These are phyloP conservation scores for Limnephilus lunatus DNA, from an alignment of 2,888 invertebrate species.

Conservation along the genomic window DNA sequence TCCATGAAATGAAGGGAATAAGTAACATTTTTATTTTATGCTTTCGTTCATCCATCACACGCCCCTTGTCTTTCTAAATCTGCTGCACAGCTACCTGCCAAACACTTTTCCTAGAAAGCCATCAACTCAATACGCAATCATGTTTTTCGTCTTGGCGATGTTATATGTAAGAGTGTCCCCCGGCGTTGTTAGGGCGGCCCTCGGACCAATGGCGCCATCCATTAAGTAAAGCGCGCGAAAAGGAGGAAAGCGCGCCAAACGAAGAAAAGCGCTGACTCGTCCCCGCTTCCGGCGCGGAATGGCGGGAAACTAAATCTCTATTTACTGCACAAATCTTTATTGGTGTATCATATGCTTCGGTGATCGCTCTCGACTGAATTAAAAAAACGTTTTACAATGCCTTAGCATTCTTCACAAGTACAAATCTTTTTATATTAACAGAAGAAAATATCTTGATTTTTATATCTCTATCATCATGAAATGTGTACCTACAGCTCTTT, in stretches of 20 bases:
- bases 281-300: conserved; percentile 22
- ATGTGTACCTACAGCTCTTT: no score
- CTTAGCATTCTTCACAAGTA: no score
- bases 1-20: no score
- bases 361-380: not conserved
- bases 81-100: conserved; percentile 4
- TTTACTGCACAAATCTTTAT: not conserved
- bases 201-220: not conserved
- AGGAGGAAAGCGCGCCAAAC: conserved; percentile 23
- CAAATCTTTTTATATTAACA: no score
- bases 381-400: not conserved
- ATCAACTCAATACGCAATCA: conserved; percentile 22
- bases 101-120: conserved; percentile 5
- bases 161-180: not conserved
- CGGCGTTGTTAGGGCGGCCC: not conserved
- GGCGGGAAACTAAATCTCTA: not conserved
- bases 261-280: conserved; percentile 30
- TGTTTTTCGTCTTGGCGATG: not conserved
- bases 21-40: not conserved
- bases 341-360: not conserved
- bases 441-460: no score
- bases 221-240: conserved; percentile 13
- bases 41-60: not conserved
- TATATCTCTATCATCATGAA: no score
- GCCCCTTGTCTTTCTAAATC: not conserved